Percentiles rank a stretch among this genome's conserved stretches.
phyloP scores from a whole-genome alignment of 2,797 vertebrate species.

The Liparis tanakae region DNA sequence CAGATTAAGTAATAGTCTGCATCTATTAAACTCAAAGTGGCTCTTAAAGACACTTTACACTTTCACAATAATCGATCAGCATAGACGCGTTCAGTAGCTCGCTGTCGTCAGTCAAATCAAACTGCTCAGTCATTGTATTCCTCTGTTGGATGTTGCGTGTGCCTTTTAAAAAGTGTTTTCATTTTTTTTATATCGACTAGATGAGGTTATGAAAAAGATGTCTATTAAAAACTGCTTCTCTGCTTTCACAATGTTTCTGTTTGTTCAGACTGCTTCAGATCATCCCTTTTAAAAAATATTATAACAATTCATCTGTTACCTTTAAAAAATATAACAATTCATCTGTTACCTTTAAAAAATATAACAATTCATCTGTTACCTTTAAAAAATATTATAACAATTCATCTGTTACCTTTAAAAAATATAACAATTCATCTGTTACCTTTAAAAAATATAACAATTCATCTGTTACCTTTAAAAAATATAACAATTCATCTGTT shows the following conservation, averaged over 20 bases:
- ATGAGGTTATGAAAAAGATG: slow-evolving; percentile 47
- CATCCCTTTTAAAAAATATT: neutral
- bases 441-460: neutral
- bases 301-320: neutral
- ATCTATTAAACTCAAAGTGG: neutral
- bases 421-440: neutral
- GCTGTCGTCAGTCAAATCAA: neutral
- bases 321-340: neutral
- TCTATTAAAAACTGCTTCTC: slow-evolving; percentile 66
- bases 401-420: neutral
- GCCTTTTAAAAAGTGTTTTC: slow-evolving; percentile 68
- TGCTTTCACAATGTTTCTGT: slow-evolving; percentile 77
- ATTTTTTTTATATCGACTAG: slow-evolving; percentile 43
- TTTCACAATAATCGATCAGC: neutral
- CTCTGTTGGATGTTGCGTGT: slow-evolving; percentile 62
- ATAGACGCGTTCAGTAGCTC: slow-evolving; percentile 11
- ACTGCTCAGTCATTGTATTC: slow-evolving; percentile 19
- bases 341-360: neutral
- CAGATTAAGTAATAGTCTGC: neutral
- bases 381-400: no score
- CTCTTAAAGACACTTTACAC: neutral
- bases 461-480: neutral
- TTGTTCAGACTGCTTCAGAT: slow-evolving; percentile 88
- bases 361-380: neutral
- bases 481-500: neutral